Percentiles rank a stretch among this genome's conserved stretches.
Evolutionary conservation across 2,113 vertebrate species (phyloP).

Genomic region (Pardalotus punctatus): DNA sequence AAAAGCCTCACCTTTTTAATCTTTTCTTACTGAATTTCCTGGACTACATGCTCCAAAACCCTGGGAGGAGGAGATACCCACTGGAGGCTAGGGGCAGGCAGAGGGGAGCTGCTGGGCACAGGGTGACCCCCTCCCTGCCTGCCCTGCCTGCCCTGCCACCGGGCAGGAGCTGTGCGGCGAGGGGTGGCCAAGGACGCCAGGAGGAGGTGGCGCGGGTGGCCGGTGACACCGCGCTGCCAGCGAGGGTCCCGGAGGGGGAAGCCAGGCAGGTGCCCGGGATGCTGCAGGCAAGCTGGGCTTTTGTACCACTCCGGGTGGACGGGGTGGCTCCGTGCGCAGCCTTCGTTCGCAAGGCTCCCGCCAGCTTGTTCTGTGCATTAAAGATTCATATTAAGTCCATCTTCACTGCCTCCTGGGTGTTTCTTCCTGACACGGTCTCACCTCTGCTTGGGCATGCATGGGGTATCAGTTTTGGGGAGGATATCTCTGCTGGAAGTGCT

Average conservation of each 20-base stretch:
- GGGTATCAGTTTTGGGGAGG: background rate
- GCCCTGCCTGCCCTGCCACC: background rate
- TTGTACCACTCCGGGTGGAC: background rate
- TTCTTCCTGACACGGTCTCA: background rate
- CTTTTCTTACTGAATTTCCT: conserved; percentile 71
- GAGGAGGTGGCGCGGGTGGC: background rate
- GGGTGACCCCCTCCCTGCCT: background rate
- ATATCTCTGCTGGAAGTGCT: accelerated
- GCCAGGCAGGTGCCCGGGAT: background rate
- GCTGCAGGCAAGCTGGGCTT: conserved; percentile 7
- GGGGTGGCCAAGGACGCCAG: background rate
- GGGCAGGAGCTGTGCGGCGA: background rate
- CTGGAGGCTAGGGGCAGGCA: background rate
- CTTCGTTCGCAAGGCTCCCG: conserved; percentile 42
- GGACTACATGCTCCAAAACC: conserved; percentile 29
- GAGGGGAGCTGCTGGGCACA: background rate
- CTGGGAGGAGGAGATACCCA: background rate
- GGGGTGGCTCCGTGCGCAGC: conserved; percentile 30
- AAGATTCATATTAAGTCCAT: conserved; percentile 75
- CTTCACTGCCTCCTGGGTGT: conserved; percentile 33
- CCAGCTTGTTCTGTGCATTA: conserved; percentile 76
- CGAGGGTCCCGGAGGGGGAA: background rate
- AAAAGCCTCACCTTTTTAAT: conserved; percentile 70
- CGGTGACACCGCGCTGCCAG: background rate
- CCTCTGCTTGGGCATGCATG: accelerated